A percentile compares a stretch with the other conserved stretches of the same genome.
Conservation (phyloP, 2,113 vertebrate genomes). For the Rhinoptilus africanus region DNA sequence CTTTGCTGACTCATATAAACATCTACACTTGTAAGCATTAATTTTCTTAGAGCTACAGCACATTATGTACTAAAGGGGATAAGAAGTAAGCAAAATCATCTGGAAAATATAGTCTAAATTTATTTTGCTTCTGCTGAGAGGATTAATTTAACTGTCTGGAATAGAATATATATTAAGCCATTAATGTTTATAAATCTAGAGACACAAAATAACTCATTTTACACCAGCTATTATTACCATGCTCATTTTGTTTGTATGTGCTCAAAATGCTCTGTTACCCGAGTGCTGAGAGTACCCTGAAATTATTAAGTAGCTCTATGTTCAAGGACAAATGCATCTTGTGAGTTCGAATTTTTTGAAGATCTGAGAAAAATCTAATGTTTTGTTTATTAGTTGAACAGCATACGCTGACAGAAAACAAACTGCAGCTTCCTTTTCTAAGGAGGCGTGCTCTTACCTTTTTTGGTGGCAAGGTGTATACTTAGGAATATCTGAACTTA, state of each 20-base stretch:
- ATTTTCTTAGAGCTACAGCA: slow-evolving; percentile 52
- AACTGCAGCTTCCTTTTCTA: not conserved
- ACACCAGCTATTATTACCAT: not conserved
- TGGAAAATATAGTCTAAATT: slow-evolving; percentile 56
- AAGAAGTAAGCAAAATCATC: slow-evolving; percentile 61
- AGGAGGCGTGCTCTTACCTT: not conserved
- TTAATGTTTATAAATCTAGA: slow-evolving; percentile 41
- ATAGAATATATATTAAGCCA: slow-evolving; percentile 24
- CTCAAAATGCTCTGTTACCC: not conserved
- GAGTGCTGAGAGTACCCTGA: not conserved
- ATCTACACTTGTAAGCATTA: slow-evolving; percentile 56
- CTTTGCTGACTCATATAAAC: slow-evolving; percentile 66
- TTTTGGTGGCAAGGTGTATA: not conserved
- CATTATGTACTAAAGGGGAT: slow-evolving; percentile 51
- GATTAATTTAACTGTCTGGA: slow-evolving; percentile 38
- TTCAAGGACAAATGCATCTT: not conserved
- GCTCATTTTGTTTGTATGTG: not conserved
- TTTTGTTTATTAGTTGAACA: not conserved
- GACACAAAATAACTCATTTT: slow-evolving; percentile 40
- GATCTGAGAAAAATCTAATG: not conserved
- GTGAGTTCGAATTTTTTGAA: not conserved
- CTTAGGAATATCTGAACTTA: not conserved
- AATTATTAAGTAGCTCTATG: not conserved
- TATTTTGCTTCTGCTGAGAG: slow-evolving; percentile 47
- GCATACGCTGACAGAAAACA: not conserved